Evolutionary conservation across 2,888 invertebrate genomes (phyloP), one percentile per base, ranked within the genome.

Genomic region (Azorinus chamasolen): DNA sequence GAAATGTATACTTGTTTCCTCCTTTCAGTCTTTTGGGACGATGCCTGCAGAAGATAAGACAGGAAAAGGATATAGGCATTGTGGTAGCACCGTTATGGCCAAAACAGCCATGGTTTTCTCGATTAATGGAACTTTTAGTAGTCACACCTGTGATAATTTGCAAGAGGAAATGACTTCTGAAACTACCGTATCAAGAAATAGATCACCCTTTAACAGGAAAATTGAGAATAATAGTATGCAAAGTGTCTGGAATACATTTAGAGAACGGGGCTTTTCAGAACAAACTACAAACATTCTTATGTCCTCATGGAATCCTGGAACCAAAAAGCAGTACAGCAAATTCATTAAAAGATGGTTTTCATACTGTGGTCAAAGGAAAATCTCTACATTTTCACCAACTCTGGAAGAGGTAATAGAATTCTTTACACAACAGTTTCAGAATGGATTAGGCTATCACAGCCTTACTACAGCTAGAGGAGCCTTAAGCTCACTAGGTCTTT

Each of bases 391-490:
- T 32, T 41, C 41, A 8, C 51, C 39, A 53, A 2, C 24, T 45
- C 22, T 46, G 59, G 43, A 39, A 20, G 43, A 51, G 41, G 51
- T 48, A 45, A 37, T 50, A 16, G 51, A 48, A 37, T 50, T 69
- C 54, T 43, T 69, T 14, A 53, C 68, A 22, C 10, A 54, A 24
- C 46, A 41, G 18, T 50, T 43, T 57, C 22, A 50, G 1, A 59
- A 48, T 18, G 68, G 58, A 6, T 50, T 58, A 18, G 61, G 68
- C 27, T 70, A 62, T 51, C 41, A 55, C 14, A 51, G 57, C 24
- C 0, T 70, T 5, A 70, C 62, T 24, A 63, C 63, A 27, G 63
- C 70, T 20, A 20, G 62, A 6, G 22, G 61, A 12, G 54, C 61
- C 5, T 43, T 69, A 6, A 37, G 53, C 32, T 48, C 68, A 3